A percentile compares a stretch with the other conserved stretches of the same genome.
Evolutionary conservation across 2,888 invertebrate genomes (phyloP).

Genomic region (Pristionchus maxplancki): DNA sequence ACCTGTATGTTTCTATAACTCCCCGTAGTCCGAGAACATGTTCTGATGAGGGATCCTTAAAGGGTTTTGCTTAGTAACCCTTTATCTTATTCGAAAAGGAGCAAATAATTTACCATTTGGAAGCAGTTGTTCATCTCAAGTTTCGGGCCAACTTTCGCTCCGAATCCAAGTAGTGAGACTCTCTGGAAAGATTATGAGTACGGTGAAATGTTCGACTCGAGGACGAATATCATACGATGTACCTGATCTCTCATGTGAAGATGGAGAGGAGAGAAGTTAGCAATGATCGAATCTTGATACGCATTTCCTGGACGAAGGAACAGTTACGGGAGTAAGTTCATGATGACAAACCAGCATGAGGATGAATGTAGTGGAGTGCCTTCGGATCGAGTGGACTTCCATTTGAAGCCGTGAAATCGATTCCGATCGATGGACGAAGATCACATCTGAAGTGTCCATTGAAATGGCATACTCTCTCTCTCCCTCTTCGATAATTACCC

Average conservation of each 20-base stretch:
- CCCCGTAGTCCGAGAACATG: conserved; percentile 2
- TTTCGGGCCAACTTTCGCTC: conserved; percentile 28
- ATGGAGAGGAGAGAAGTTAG: conserved; percentile 17
- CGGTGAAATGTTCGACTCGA: not conserved
- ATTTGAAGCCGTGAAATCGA: conserved; percentile 81
- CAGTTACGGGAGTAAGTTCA: not conserved
- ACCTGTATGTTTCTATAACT: conserved; percentile 41
- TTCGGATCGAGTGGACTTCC: conserved; percentile 78
- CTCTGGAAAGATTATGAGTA: not conserved
- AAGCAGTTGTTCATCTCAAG: conserved; percentile 49
- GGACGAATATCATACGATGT: not conserved
- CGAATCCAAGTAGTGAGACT: conserved; percentile 41
- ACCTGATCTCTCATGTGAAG: conserved; percentile 43
- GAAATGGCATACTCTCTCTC: not conserved
- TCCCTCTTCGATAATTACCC: not conserved
- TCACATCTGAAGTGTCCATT: conserved; percentile 77
- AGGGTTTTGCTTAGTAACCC: not conserved
- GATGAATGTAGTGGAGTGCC: conserved; percentile 48
- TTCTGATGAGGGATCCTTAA: not conserved
- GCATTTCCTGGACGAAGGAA: not conserved
- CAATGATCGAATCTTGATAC: conserved; percentile 1
- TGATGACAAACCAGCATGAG: conserved; percentile 24
- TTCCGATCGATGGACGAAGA: conserved; percentile 79
- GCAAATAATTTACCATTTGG: conserved; percentile 18
- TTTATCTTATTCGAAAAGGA: too few relatives aligned